phyloP scores from a whole-genome alignment of 1,140 invertebrate species.

The Plodia interpunctella region DNA sequence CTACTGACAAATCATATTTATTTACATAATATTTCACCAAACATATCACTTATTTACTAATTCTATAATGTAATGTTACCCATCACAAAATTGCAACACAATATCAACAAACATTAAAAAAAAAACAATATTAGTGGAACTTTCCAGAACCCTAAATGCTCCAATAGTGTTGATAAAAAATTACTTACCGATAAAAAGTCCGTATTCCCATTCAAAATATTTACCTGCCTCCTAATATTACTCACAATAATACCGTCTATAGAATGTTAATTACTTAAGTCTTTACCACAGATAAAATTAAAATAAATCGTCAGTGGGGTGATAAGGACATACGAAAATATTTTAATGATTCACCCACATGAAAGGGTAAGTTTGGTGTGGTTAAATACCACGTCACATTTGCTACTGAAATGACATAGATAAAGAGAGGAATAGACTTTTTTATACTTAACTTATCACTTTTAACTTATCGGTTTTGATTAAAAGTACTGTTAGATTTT shows the following conservation, averaged over 20 bases:
- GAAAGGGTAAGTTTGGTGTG: background rate
- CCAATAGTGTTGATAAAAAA: background rate
- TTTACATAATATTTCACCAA: too few species aligned
- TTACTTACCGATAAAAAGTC: background rate
- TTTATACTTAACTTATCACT: too few species aligned
- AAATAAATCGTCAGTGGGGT: constrained; percentile 5
- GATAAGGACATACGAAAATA: constrained; percentile 2
- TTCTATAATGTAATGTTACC: too few species aligned
- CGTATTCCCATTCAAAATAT: background rate
- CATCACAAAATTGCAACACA: too few species aligned
- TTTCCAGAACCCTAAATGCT: background rate
- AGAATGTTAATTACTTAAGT: constrained; percentile 4
- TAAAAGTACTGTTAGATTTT: too few species aligned
- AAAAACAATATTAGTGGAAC: background rate
- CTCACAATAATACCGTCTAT: constrained; percentile 1
- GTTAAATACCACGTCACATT: too few species aligned
- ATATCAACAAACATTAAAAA: too few species aligned
- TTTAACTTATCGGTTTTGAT: too few species aligned
- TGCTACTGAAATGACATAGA: too few species aligned
- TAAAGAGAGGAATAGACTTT: too few species aligned
- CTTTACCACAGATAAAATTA: constrained; percentile 2
- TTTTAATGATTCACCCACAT: constrained; percentile 2
- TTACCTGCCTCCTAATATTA: constrained; percentile 1
- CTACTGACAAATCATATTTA: too few species aligned
- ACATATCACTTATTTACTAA: too few species aligned